A percentile compares a stretch with the other conserved stretches of the same genome.
phyloP scores from a whole-genome alignment of 2,888 invertebrate genomes.

The Pseudoips prasinana region DNA sequence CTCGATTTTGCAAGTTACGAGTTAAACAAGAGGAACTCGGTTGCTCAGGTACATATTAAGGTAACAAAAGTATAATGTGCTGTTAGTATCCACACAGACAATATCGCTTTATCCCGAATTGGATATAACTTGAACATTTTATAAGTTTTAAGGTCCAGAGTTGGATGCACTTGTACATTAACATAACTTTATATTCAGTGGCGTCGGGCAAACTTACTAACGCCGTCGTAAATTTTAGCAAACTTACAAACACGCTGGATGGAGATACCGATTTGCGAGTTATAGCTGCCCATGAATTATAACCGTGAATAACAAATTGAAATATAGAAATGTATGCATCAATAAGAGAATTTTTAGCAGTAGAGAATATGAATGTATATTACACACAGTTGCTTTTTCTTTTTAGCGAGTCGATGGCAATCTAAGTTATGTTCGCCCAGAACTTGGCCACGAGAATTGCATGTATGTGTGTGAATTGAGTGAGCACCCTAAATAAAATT shows the following conservation, averaged over 20 bases:
- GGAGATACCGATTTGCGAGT: conserved; percentile 68
- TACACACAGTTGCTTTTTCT: no score
- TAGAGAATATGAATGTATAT: no score
- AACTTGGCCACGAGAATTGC: no score
- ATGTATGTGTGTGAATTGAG: no score
- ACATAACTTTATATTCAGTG: conserved; percentile 78
- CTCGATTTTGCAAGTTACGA: no score
- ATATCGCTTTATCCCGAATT: conserved; percentile 49
- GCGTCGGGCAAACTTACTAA: conserved; percentile 65
- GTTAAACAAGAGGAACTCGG: no score
- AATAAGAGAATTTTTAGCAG: no score
- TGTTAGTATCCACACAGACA: conserved; percentile 17
- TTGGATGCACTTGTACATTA: conserved; percentile 66
- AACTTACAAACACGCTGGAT: conserved; percentile 72
- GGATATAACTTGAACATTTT: conserved; percentile 64
- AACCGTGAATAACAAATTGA: conserved; percentile 39
- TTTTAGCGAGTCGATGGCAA: no score
- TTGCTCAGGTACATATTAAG: no score
- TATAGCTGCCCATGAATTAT: conserved; percentile 64
- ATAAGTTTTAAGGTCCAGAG: conserved; percentile 69
- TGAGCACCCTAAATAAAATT: no score
- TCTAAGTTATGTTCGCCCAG: no score
- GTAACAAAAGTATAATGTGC: no score
- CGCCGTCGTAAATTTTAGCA: conserved; percentile 71
- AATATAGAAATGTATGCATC: conserved; percentile 32